Conservation (phyloP, 2,797 vertebrate genomes). For the Cryptoblepharus egeriae region DNA sequence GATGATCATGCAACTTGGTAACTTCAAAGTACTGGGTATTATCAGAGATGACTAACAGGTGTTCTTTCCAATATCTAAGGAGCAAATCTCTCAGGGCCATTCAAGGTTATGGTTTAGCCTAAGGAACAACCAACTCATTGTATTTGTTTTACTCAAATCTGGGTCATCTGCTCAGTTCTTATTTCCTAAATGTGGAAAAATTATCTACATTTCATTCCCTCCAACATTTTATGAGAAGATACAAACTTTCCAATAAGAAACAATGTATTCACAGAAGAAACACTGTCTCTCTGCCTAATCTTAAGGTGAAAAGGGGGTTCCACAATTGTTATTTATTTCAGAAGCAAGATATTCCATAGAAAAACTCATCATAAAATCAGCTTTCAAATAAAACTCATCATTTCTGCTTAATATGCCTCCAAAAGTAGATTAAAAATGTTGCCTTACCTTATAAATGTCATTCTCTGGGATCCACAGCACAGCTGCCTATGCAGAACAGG, state of each 20-base stretch:
- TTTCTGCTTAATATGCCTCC: neutral
- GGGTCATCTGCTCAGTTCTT: constrained; percentile 8
- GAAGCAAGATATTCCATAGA: constrained; percentile 35
- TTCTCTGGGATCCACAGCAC: too few relatives aligned
- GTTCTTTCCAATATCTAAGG: neutral
- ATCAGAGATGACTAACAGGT: constrained; percentile 1
- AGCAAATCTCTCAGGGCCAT: neutral
- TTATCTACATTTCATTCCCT: neutral
- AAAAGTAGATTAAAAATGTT: neutral
- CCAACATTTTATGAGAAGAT: constrained; percentile 6
- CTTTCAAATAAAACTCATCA: constrained; percentile 17
- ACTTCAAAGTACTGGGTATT: neutral
- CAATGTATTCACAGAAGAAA: constrained; percentile 19
- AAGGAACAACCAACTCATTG: neutral
- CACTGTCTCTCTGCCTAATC: neutral
- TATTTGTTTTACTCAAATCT: neutral
- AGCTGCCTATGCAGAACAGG: neutral
- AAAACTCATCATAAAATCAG: constrained; percentile 30
- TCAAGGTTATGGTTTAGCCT: neutral
- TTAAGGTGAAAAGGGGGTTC: neutral
- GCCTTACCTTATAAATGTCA: neutral
- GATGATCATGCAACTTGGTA: neutral
- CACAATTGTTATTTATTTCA: constrained; percentile 48
- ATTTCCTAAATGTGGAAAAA: constrained; percentile 17
- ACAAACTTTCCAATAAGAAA: constrained; percentile 7